Evolutionary conservation across 2,113 vertebrate species (phyloP), one percentile per base, ranked within the genome.

Genomic region (Chauna torquata): DNA sequence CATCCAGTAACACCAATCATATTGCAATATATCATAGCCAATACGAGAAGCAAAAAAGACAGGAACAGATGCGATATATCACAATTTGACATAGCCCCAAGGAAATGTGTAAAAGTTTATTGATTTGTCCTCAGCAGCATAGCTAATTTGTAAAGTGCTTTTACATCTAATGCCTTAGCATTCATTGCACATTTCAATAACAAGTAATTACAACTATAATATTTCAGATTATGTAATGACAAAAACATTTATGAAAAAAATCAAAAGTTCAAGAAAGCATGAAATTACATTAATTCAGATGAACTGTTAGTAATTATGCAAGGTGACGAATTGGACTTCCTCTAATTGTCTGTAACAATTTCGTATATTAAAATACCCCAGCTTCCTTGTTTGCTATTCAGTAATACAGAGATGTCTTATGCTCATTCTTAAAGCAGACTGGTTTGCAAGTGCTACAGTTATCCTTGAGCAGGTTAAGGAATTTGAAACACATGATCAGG

Each of bases 271-370:
- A 95, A 91, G 85, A 96, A 94, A 97, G 93, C 94, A 94, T 95
- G 88, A 97, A 97, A 97, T 97, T 88, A 87, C 83, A 90, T 95
- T 94, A 95, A 97, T 97, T 95, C 90, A 81, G 75, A 94, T 93
- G 79, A 96, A 94, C 78, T 69, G 47, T 71, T 91, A 59, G 86
- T 91, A 94, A 97, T 95, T 96, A 97, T 25, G 59, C 71, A 90
- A 94, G 85, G 88, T 96, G 85, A 93, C 78, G 88, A 87, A 92
- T 94, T 86, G 82, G 68, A 79, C 55, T 93, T 94, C 28, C 20
- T 88, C 68, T 97, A 84, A 91, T 90, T 96, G 47, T 66, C 78
- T 85, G 58, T 81, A 79, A 76, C 52, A 82, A 97, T 92, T 94
- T 69, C 71, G 49, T 59, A 40, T 30, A 61, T 64, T 92, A 32